A percentile compares a stretch with the other conserved stretches of the same genome.
Conservation (phyloP, 23 tunicate genomes). For the Trididemnum nubilum region DNA sequence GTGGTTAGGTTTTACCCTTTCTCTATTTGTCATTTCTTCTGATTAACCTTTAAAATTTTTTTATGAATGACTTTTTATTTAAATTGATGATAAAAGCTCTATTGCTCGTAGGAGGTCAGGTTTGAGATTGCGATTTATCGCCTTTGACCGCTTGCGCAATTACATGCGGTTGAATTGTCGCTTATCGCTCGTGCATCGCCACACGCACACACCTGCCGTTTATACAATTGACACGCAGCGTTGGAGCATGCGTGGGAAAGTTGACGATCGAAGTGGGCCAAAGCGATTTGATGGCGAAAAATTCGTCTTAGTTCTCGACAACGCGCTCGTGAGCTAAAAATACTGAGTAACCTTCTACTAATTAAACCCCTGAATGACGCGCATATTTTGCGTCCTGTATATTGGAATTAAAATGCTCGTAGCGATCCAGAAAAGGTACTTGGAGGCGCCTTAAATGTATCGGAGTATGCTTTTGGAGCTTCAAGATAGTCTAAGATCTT, state of each 20-base stretch:
- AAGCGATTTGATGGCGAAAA: slow-evolving; percentile 4
- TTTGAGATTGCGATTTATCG: too few species aligned
- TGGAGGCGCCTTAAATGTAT: neutral
- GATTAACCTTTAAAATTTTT: too few species aligned
- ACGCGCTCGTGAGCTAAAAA: slow-evolving; percentile 10
- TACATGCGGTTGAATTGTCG: too few species aligned
- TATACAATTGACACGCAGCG: slow-evolving; percentile 26
- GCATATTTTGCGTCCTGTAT: neutral
- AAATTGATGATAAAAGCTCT: too few species aligned
- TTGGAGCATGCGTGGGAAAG: slow-evolving; percentile 63
- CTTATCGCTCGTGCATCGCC: neutral
- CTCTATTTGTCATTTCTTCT: too few species aligned
- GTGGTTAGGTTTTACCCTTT: too few species aligned
- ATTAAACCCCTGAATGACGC: neutral
- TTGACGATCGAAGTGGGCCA: slow-evolving; percentile 1
- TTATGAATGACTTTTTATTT: too few species aligned
- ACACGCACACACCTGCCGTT: slow-evolving; percentile 59
- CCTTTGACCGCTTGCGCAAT: too few species aligned
- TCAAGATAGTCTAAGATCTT: neutral
- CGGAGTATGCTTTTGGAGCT: neutral
- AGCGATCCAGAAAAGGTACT: neutral
- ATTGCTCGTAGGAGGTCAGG: too few species aligned
- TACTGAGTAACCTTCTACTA: neutral
- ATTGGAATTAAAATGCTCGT: neutral
- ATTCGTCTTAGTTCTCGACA: neutral